Conservation (phyloP, 2,113 vertebrate genomes). For the Pelusios castaneus region DNA sequence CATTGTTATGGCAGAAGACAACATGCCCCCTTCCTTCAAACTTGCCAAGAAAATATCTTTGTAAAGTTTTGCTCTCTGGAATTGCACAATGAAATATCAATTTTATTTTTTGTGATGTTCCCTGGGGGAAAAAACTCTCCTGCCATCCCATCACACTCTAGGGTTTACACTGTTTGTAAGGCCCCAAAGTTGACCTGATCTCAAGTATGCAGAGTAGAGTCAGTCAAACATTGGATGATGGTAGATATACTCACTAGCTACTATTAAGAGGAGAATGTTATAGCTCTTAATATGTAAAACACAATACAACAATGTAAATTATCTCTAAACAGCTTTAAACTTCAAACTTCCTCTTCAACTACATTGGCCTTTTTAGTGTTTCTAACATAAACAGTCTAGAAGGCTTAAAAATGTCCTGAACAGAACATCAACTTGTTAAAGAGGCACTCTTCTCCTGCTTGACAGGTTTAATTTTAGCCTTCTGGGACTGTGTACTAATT, state of each 20-base stretch:
- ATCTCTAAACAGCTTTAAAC: neutral
- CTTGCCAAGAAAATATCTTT: neutral
- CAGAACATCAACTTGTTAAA: neutral
- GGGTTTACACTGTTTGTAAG: neutral
- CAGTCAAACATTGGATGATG: neutral
- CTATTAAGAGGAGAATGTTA: neutral
- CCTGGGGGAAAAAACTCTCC: neutral
- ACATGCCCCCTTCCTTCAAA: neutral
- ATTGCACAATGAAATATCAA: neutral
- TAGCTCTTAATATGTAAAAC: neutral
- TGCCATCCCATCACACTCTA: neutral
- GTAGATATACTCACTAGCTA: neutral
- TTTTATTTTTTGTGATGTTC: neutral
- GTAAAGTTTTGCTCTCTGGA: neutral
- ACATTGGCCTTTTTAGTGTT: neutral
- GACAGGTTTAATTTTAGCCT: neutral
- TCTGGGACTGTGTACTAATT: neutral
- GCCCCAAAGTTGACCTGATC: neutral
- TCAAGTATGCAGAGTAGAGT: neutral
- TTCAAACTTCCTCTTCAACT: neutral
- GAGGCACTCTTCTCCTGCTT: neutral
- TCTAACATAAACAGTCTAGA: neutral
- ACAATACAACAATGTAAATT: neutral
- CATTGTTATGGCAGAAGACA: neutral
- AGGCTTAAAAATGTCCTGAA: neutral